Percentiles rank a stretch among this genome's conserved stretches.
Evolutionary conservation across 2,888 invertebrate species (phyloP).

Genomic region (Cabera pusaria): DNA sequence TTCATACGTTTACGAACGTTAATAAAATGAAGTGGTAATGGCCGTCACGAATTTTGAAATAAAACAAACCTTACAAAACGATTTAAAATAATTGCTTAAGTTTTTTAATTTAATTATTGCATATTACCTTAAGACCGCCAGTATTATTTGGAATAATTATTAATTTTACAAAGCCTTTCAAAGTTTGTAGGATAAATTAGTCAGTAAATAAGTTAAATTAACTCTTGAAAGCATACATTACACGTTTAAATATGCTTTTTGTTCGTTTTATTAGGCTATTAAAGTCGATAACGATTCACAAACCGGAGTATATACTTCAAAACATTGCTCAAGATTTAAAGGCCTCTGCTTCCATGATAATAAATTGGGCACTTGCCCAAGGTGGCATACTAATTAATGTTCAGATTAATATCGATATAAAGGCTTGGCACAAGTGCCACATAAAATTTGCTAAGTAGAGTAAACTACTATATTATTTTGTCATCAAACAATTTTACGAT

Average conservation of each 20-base stretch:
- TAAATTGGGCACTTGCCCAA: conserved; percentile 8
- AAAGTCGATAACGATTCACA: conserved; percentile 4
- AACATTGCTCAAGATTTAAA: conserved; percentile 5
- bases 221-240: conserved; percentile 3
- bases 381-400: conserved; percentile 4
- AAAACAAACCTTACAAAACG: conserved; percentile 4
- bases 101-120: background rate
- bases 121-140: background rate
- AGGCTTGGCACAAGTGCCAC: too few species aligned
- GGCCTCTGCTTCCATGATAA: conserved; percentile 1
- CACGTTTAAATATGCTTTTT: conserved; percentile 4
- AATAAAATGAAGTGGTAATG: conserved; percentile 9
- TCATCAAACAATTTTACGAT: too few species aligned
- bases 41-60: conserved; percentile 6
- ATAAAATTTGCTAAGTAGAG: too few species aligned
- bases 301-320: conserved; percentile 3
- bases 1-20: conserved; percentile 1
- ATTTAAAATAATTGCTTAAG: conserved; percentile 6
- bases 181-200: background rate
- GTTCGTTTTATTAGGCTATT: conserved; percentile 6
- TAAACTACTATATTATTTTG: too few species aligned
- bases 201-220: conserved; percentile 5
- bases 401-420: too few species aligned
- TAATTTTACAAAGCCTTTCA: conserved; percentile 1
- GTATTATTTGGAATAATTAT: background rate